A percentile compares a stretch with the other conserved stretches of the same genome.
These are phyloP conservation scores for Phoronis australis DNA, from an alignment of 2,888 invertebrate species.

Conservation along the genomic window DNA sequence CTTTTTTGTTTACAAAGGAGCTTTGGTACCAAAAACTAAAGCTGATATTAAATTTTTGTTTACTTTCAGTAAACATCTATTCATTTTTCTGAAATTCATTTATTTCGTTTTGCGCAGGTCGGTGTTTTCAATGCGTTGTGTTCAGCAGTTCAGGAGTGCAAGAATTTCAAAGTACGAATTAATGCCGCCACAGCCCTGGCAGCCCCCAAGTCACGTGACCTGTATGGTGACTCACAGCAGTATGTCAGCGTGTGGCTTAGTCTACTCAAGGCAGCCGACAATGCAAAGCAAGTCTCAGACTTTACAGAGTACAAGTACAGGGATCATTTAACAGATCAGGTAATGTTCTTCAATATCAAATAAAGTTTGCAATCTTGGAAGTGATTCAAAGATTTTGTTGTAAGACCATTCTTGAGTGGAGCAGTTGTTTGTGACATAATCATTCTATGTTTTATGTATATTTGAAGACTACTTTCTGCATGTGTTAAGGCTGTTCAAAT, in stretches of 20 bases:
- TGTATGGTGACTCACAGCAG: conserved; percentile 61
- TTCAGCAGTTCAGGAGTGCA: conserved; percentile 65
- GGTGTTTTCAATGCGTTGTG: conserved; percentile 65
- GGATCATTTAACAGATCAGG: conserved; percentile 78
- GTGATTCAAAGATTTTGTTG: no score
- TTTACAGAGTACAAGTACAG: conserved; percentile 80
- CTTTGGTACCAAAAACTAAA: no score
- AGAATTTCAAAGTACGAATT: conserved; percentile 84
- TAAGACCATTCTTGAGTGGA: no score
- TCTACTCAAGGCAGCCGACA: conserved; percentile 69
- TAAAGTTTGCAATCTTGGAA: no score
- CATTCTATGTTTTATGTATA: no score
- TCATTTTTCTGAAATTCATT: background rate
- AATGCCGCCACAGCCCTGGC: conserved; percentile 73
- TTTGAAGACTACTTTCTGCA: no score
- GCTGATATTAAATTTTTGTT: background rate
- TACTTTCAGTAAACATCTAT: background rate
- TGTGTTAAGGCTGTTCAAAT: no score
- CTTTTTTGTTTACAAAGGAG: no score
- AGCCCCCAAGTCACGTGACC: conserved; percentile 61
- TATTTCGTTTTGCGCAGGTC: conserved; percentile 53
- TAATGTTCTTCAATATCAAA: no score
- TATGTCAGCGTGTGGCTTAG: conserved; percentile 66
- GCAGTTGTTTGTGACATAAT: no score
- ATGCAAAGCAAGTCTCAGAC: conserved; percentile 72